phyloP scores from a whole-genome alignment of 2,113 vertebrate species.

The Misgurnus mizolepis region DNA sequence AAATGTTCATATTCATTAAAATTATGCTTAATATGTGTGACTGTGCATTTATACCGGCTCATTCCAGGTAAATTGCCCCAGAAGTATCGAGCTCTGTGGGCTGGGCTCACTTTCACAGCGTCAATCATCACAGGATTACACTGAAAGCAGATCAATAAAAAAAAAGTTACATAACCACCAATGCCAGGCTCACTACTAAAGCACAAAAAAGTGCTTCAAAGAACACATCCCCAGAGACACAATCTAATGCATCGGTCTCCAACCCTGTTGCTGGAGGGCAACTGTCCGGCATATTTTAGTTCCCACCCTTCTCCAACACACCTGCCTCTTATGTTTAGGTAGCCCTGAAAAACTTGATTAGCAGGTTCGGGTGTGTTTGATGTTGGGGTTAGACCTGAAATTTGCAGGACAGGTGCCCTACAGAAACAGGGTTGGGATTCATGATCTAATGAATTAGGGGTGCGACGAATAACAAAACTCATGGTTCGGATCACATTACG shows the following conservation, averaged over 20 bases:
- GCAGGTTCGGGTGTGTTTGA: too few species aligned
- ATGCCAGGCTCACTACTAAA: neutral
- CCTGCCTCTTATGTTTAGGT: too few species aligned
- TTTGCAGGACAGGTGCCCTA: too few species aligned
- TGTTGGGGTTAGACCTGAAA: too few species aligned
- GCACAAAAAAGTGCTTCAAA: neutral
- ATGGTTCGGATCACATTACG: too few species aligned
- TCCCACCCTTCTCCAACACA: too few species aligned
- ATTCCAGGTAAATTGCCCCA: conserved; percentile 98
- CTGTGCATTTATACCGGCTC: conserved; percentile 80
- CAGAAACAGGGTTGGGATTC: too few species aligned
- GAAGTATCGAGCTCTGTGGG: conserved; percentile 90
- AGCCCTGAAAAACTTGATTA: too few species aligned
- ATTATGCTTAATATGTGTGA: neutral
- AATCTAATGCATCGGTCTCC: neutral
- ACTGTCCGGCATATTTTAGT: too few species aligned
- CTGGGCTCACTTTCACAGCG: conserved; percentile 89
- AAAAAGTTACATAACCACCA: neutral
- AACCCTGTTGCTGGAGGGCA: too few species aligned
- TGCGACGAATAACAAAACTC: too few species aligned
- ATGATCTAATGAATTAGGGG: too few species aligned
- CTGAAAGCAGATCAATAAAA: conserved; percentile 62
- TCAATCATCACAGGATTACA: conserved; percentile 93
- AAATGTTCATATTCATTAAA: neutral
- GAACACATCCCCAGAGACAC: neutral